Base-by-base conservation (phyloP, 2,888 invertebrate genomes). In the Steinernema hermaphroditum region DNA sequence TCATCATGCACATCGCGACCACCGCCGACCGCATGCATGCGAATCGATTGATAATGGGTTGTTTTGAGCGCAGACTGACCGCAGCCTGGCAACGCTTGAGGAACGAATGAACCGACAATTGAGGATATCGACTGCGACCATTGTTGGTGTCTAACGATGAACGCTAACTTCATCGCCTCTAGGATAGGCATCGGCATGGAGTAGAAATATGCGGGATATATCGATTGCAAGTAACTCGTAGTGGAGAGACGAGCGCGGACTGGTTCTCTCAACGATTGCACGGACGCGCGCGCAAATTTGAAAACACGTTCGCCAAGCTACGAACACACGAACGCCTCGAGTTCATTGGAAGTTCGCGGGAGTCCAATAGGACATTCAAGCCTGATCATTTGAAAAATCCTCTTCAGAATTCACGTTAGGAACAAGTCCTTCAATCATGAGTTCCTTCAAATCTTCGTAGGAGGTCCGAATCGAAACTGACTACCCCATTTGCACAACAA, bases 191-290 rank as follows among this genome's bases (percentile, higher is more conserved):
- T 24, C 16, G 62, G 32, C 62, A 62, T 62, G 62, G 27, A 50
- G 12, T 22, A 62, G 62, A 62, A 62, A 62, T 62, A 62, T 62
- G 62, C 62, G 54, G 54, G 54, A 54, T 62, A 29, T 32, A 62
- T 62, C 62, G 62, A 62, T 62, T 62, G 32, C 62, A 62, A 62
- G 16, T 32, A 62, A 62, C 62, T 62, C 34, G 12, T 9, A 16
- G 62, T 32, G 12, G 50, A 24, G 62, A 32, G 62, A 62, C 62
- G 62, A 32, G 32, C 62, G 62, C 1, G 34, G 32, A 14, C 29
- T 62, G 62, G 62, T 32, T 62, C 62, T 32, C 62, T 29, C 62
- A 22, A 62, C 62, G 62, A 62, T 62, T 32, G 27, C 62, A 62
- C 62, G 62, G 9, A 8, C 2, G 32, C 62, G 62, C 62, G 62